Base-by-base conservation (phyloP, 2,113 vertebrate genomes). In the Zapus hudsonius region DNA sequence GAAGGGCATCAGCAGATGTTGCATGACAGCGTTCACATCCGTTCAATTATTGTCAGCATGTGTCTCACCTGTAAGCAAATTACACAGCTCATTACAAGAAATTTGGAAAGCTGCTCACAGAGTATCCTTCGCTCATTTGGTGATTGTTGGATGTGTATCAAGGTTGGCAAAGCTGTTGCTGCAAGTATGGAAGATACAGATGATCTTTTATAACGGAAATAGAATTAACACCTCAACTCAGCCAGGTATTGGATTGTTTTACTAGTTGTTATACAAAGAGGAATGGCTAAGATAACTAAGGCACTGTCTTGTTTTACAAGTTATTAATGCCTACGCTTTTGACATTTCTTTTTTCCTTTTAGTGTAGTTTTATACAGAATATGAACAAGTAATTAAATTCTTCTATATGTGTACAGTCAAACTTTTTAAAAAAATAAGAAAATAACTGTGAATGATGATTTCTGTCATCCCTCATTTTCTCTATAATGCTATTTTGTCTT, bases 151-250 rank as follows among this genome's bases (percentile, higher is more conserved):
- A 84, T 90, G 96, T 83, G 36, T 42, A 89, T 92, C 57, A 96
- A 72, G 78, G 78, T 90, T 85, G 67, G 38, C 70, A 70, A 95
- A 94, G 76, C 52, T 96, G 95, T 95, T 57, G 69, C 42, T 95
- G 74, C 70, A 96, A 93, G 89, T 92, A 87, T 38, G 7, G 40
- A 85, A 90, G 94, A 95, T 52, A 78, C 29, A 82, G 86, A 78
- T 94, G 96, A 96, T 97, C 44, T 96, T 94, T 93, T 78, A 95
- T 85, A 95, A 96, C 79, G 40, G 67, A 96, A 95, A 96, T 70
- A 75, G 87, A 96, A 96, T 96, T 96, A 96, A 95, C 92, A 96
- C 89, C 87, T 96, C 15, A 78, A 83, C 55, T 94, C 57, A 91
- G 91, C 74, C 93, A 97, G 67, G 59, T 96, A 52, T 92, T 92